phyloP scores from a whole-genome alignment of 2,888 invertebrate genomes.

The Eledona agricola region DNA sequence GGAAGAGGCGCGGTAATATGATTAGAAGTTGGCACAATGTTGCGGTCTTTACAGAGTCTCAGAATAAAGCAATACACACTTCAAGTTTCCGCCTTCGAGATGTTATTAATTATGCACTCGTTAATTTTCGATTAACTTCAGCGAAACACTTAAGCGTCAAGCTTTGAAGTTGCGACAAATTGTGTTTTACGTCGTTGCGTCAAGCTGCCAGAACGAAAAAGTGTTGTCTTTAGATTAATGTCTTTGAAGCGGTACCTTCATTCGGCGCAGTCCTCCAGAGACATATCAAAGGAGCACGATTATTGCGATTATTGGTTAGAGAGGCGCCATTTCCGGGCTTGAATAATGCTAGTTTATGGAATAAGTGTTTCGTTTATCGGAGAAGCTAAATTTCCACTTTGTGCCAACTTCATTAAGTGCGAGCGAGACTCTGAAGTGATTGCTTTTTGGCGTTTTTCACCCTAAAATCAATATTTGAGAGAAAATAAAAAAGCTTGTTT shows the following conservation, averaged over 20 bases:
- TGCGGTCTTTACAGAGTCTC: conserved; percentile 30
- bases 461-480: not conserved
- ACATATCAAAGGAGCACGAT: too few relatives aligned
- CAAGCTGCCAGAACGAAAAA: too few relatives aligned
- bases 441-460: conserved; percentile 2
- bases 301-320: too few relatives aligned
- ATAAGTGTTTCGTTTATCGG: conserved; percentile 18
- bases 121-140: conserved; percentile 44
- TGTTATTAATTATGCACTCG: conserved; percentile 44
- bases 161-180: too few relatives aligned
- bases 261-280: too few relatives aligned
- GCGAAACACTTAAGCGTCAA: conserved; percentile 38
- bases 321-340: too few relatives aligned
- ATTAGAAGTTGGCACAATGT: conserved; percentile 39
- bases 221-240: too few relatives aligned
- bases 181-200: too few relatives aligned
- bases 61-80: conserved; percentile 37
- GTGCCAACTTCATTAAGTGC: conserved; percentile 5
- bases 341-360: too few relatives aligned
- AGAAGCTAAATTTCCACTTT: conserved; percentile 10
- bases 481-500: conserved; percentile 12
- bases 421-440: not conserved
- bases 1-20: conserved; percentile 37
- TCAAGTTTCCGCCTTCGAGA: conserved; percentile 35
- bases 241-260: too few relatives aligned